Evolutionary conservation across 2,888 invertebrate genomes (phyloP), one percentile per base, ranked within the genome.

Genomic region (Stomorhina lunata): DNA sequence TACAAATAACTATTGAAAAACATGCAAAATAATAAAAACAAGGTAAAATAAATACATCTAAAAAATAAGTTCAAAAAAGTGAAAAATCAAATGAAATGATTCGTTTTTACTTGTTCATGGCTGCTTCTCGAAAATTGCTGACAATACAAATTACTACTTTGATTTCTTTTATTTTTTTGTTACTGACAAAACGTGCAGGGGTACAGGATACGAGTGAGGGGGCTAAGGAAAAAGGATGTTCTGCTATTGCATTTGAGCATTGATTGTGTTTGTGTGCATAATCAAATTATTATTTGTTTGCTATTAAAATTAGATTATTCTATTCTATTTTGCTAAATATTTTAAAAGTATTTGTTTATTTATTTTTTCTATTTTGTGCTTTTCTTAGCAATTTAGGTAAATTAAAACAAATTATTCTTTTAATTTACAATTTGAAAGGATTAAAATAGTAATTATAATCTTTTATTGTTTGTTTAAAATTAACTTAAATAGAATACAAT

Each of bases 1-100:
- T 79, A 65, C 29, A 71, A 79, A 61, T 65, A 68, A 72, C 72
- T 59, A 59, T 48, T 25, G 29, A 72, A 61, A 17, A 66, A 79
- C 50, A 61, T 53, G 43, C 20, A 57, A 53, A 22, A 29, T 50
- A 32, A 59, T 20, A 59, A 66, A 27, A 73, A 20, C 22, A 32
- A 72, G 50, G 69, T 78, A 55, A 15, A 61, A 34, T 50, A 73
- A 73, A 63, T 50, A 71, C 10, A 10, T n/a, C n/a, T n/a, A n/a
- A 59, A 22, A 22, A 40, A 61, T 3, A 40, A 25, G 22, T n/a
- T 17, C 12, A 9, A 25, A 34, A 2, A 9, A 32, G 25, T n/a
- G n/a, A n/a, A n/a, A n/a, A n/a, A n/a, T n/a, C n/a, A 61, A 43
- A 40, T 34, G 25, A 20, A 50, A 50, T 9, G 43, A n/a, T 34